phyloP scores from a whole-genome alignment of 2,888 invertebrate genomes.

The Caenorhabditis panamensis region DNA sequence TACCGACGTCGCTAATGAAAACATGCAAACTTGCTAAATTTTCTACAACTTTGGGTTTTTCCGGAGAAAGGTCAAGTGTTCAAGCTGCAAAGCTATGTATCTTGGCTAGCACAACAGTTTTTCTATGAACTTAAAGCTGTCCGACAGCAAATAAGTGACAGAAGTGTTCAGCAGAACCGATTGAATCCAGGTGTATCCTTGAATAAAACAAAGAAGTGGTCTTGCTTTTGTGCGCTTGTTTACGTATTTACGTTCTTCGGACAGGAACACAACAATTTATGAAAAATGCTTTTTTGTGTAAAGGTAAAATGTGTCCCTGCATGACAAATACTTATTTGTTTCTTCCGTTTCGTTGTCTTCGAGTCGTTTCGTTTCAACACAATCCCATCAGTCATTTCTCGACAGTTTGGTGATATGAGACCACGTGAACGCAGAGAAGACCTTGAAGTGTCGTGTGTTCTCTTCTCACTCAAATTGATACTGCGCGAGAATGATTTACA shows the following conservation, averaged over 20 bases:
- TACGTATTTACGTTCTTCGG: neutral
- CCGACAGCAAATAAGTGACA: no score
- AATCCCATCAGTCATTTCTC: conserved; percentile 35
- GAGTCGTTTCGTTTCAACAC: neutral
- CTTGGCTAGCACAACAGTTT: no score
- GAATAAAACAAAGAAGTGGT: neutral
- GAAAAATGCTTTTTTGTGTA: neutral
- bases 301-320: neutral
- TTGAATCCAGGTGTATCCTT: no score
- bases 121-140: no score
- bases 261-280: neutral
- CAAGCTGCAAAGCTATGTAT: neutral
- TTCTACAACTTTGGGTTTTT: conserved; percentile 1
- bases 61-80: neutral
- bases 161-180: no score
- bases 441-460: conserved; percentile 42
- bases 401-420: conserved; percentile 25
- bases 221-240: neutral
- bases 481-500: conserved; percentile 29
- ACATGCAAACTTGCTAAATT: conserved; percentile 24
- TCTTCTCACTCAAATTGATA: conserved; percentile 21
- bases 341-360: neutral
- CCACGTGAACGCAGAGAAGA: conserved; percentile 41
- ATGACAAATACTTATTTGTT: neutral
- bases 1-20: conserved; percentile 23